Base-by-base conservation (phyloP, 2,113 vertebrate genomes). In the Pelvicachromis taeniatus region DNA sequence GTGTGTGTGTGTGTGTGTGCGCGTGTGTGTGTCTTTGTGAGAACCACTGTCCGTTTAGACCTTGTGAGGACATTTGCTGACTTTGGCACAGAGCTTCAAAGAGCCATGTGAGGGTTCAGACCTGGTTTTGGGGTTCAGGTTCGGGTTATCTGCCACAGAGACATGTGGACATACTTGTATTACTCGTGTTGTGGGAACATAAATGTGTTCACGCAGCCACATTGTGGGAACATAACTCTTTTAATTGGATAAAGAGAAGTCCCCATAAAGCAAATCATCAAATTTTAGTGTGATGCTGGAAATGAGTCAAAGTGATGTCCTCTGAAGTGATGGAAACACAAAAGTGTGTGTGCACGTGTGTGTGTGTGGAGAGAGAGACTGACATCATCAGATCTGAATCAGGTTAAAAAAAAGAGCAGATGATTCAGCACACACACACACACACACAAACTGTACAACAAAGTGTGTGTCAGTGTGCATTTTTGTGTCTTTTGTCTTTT, bases 311-410 rank as follows among this genome's bases (percentile, higher is more conserved):
- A 16, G 26, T 31, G 31, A 38, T 38, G 52, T 54, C 31, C 75
- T 78, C 75, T 38, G 52, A 23, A 78, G 50, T 55, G 75, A 78
- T 55, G 50, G 52, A 78, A 78, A 78, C 75, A 55, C 42, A 75
- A 75, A 50, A 12, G 70, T 56, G 77, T 31, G 56, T 6, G 75
- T 8, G n/a, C n/a, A n/a, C n/a, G n/a, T n/a, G n/a, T n/a, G n/a
- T n/a, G n/a, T n/a, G n/a, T n/a, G n/a, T n/a, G n/a, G n/a, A 4
- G 65, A 4, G 48, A 7, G 42, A 61, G 45, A 53, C 82, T 90
- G 88, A 87, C 80, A 83, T 88, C 89, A 88, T 88, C 59, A 83
- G 65, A 83, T 89, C 40, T 86, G 56, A 89, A 63, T 83, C 80
- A 77, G 81, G 21, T 73, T 78, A 1, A 13, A 85, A 85, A 77